Conservation (phyloP, 2,113 vertebrate genomes). For the Ornithorhynchus anatinus region DNA sequence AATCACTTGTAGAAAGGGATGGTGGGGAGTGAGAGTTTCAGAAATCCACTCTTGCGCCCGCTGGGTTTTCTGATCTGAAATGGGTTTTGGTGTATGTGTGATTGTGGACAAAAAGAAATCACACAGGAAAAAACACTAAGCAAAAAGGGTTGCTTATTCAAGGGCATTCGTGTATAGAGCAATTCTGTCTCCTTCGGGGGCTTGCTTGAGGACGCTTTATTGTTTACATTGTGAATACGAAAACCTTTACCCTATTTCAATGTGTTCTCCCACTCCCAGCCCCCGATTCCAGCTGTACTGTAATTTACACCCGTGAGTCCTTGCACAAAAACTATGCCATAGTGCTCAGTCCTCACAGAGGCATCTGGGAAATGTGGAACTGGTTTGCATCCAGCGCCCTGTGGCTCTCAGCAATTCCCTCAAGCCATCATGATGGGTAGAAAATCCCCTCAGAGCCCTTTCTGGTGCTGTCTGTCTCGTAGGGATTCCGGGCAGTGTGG, state of each 20-base stretch:
- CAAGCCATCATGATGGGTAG: slow-evolving; percentile 29
- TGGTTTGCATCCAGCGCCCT: slow-evolving; percentile 41
- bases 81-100: neutral
- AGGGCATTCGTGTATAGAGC: slow-evolving; percentile 77
- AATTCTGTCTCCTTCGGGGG: slow-evolving; percentile 62
- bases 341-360: neutral
- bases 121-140: slow-evolving; percentile 13
- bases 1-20: neutral
- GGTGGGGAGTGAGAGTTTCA: neutral
- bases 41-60: neutral
- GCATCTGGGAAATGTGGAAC: neutral
- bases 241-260: slow-evolving; percentile 58
- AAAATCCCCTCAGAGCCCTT: slow-evolving; percentile 27
- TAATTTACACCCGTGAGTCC: slow-evolving; percentile 17
- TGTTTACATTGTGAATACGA: slow-evolving; percentile 75
- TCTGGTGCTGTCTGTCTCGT: slow-evolving; percentile 32
- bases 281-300: slow-evolving; percentile 22
- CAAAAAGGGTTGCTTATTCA: slow-evolving; percentile 45
- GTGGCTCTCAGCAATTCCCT: slow-evolving; percentile 54
- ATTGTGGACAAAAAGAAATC: neutral
- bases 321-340: slow-evolving; percentile 26
- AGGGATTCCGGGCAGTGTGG: slow-evolving; percentile 41
- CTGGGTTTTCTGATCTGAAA: slow-evolving; percentile 28
- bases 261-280: slow-evolving; percentile 18
- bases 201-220: slow-evolving; percentile 65